Evolutionary conservation across 2,797 vertebrate species (phyloP).

Genomic region (Vultur gryphus): DNA sequence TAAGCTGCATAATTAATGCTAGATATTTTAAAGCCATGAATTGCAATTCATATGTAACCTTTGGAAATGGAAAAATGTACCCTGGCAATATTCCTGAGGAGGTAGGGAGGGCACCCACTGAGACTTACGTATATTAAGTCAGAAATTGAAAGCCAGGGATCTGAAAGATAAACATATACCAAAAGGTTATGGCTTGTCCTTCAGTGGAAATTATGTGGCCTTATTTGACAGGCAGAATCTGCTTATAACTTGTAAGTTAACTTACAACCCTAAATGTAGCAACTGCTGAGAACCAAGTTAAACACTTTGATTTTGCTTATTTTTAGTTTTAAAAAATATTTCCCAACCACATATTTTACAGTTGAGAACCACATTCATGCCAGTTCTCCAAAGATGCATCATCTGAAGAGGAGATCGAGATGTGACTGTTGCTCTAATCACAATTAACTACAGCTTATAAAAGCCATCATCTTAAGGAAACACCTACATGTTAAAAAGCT

Average conservation of each 20-base stretch:
- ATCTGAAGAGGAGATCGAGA: not conserved
- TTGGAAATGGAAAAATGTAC: slow-evolving; percentile 1
- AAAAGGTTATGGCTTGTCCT: not conserved
- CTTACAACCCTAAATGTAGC: not conserved
- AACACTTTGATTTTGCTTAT: not conserved
- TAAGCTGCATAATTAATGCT: slow-evolving; percentile 25
- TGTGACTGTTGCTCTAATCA: not conserved
- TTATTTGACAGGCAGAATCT: not conserved
- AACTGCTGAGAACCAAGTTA: not conserved
- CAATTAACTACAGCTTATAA: not conserved
- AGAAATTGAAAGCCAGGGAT: not conserved
- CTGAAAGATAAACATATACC: not conserved
- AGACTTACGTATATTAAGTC: not conserved
- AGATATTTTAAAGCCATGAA: slow-evolving; percentile 4
- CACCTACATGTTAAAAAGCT: not conserved
- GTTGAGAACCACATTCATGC: not conserved
- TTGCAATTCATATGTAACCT: not conserved
- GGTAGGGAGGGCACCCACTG: not conserved
- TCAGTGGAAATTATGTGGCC: not conserved
- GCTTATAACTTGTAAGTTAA: not conserved
- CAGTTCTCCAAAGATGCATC: not conserved
- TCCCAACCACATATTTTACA: not conserved
- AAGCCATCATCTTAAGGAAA: not conserved
- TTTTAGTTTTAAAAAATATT: not conserved
- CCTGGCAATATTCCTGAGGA: not conserved